Conservation (phyloP, 1,140 invertebrate genomes). For the Cydia amplana region DNA sequence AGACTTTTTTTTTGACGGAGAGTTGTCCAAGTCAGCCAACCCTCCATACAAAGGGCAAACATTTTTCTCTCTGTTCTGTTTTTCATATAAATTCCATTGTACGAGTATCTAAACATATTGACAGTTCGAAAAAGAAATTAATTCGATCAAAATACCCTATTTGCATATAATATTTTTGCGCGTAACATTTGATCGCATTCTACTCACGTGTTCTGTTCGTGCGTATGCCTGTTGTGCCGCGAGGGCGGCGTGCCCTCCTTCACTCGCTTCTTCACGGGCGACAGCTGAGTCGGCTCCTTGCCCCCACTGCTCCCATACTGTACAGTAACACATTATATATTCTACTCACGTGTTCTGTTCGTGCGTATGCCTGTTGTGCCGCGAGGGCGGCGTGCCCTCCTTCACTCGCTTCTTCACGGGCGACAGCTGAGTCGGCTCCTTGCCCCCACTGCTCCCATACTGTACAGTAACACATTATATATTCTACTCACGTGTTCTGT, state of each 20-base stretch:
- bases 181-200: neutral
- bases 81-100: too few relatives aligned
- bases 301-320: conserved; percentile 79
- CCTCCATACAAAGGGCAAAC: too few relatives aligned
- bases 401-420: conserved; percentile 99
- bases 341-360: too few relatives aligned
- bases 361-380: conserved; percentile 78
- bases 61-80: too few relatives aligned
- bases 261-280: conserved; percentile 98
- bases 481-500: too few relatives aligned
- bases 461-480: conserved; percentile 35
- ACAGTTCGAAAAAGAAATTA: too few relatives aligned
- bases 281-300: conserved; percentile 95
- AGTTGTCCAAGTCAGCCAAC: too few relatives aligned
- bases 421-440: conserved; percentile 94
- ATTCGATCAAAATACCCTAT: too few relatives aligned
- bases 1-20: too few relatives aligned
- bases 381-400: conserved; percentile 93
- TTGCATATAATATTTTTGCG: too few relatives aligned
- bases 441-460: conserved; percentile 82
- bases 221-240: conserved; percentile 78
- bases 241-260: conserved; percentile 96
- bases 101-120: too few relatives aligned
- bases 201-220: conserved; percentile 69
- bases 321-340: neutral